Conservation (phyloP, 2,113 vertebrate genomes). For the Ancistrus triradiatus region DNA sequence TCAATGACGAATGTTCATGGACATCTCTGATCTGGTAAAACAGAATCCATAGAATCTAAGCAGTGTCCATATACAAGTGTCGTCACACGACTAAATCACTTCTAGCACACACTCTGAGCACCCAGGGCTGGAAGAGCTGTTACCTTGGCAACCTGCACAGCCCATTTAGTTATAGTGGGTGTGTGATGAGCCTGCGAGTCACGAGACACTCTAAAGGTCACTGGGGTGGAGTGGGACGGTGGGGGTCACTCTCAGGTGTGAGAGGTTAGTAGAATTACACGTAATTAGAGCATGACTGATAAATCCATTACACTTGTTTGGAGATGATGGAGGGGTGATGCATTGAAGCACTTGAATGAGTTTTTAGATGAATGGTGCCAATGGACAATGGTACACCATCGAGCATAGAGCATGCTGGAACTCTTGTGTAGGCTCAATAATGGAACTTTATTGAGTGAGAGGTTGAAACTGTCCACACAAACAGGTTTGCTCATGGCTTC, state of each 20-base stretch:
- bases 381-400: background rate
- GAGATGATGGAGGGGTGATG: constrained; percentile 18
- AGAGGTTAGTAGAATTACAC: constrained; percentile 53
- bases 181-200: constrained; percentile 17
- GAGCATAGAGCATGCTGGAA: background rate
- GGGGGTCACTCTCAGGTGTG: constrained; percentile 38
- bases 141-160: constrained; percentile 32
- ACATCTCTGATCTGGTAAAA: no score
- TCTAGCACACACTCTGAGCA: constrained; percentile 1
- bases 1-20: no score
- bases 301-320: constrained; percentile 52
- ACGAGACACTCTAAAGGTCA: constrained; percentile 24
- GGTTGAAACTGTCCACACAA: background rate
- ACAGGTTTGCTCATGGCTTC: background rate
- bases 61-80: background rate
- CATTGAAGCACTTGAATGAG: constrained; percentile 35
- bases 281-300: constrained; percentile 52
- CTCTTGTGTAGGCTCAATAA: constrained; percentile 13
- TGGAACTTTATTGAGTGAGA: constrained; percentile 15
- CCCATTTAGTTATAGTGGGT: constrained; percentile 23
- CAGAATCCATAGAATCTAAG: background rate
- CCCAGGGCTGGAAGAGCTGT: constrained; percentile 15
- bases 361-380: constrained; percentile 20
- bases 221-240: constrained; percentile 8
- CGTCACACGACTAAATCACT: constrained; percentile 26